Conservation (phyloP, 2,888 invertebrate genomes). For the Phyllotreta cruciferae region DNA sequence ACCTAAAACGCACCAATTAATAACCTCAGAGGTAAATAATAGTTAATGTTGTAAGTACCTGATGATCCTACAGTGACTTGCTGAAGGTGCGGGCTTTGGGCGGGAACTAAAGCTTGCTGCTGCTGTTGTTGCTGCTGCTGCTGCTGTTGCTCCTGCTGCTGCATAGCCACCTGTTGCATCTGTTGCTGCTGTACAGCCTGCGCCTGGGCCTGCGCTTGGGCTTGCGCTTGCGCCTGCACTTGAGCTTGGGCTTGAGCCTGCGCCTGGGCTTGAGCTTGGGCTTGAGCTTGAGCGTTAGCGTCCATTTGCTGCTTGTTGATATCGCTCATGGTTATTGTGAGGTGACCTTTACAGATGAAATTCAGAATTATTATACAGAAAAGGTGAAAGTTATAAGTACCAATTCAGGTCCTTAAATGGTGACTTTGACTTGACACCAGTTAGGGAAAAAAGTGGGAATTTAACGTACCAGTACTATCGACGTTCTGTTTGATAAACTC, state of each 20-base stretch:
- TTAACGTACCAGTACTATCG: constrained; percentile 37
- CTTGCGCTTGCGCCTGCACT: constrained; percentile 50
- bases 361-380: not conserved
- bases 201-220: constrained; percentile 62
- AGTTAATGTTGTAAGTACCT: constrained; percentile 23
- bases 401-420: too few relatives aligned
- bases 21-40: not conserved
- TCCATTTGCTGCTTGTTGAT: constrained; percentile 56
- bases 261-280: constrained; percentile 49
- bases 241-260: constrained; percentile 55
- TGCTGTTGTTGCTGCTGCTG: constrained; percentile 56
- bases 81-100: constrained; percentile 44
- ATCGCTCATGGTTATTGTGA: constrained; percentile 53
- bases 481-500: constrained; percentile 50
- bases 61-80: constrained; percentile 38
- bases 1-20: constrained; percentile 37
- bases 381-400: too few relatives aligned
- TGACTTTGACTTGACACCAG: too few relatives aligned
- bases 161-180: constrained; percentile 67
- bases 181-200: constrained; percentile 61
- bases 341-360: constrained; percentile 31
- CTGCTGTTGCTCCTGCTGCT: constrained; percentile 62
- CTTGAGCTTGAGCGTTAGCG: constrained; percentile 56
- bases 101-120: constrained; percentile 53
- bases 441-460: too few relatives aligned